phyloP scores from a whole-genome alignment of 2,888 invertebrate species.

The Dione juno region DNA sequence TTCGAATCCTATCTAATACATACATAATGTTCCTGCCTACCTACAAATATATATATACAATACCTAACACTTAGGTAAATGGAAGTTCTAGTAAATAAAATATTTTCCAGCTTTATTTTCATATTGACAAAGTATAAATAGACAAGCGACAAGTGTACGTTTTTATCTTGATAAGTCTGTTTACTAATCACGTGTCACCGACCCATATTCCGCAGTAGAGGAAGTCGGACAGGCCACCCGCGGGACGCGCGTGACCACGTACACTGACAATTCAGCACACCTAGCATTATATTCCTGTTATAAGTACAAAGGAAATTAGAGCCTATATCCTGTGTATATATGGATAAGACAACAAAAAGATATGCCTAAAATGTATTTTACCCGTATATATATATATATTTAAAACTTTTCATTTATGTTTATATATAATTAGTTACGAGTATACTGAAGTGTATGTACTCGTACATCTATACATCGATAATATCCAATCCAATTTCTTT shows the following conservation, averaged over 20 bases:
- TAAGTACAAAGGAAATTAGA: background rate
- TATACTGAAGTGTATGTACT: too few species aligned
- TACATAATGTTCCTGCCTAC: too few species aligned
- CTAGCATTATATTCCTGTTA: background rate
- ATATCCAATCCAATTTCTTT: too few species aligned
- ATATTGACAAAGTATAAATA: background rate
- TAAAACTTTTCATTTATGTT: background rate
- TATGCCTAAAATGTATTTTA: background rate
- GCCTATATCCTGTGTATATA: background rate
- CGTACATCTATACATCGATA: too few species aligned
- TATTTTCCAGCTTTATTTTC: background rate
- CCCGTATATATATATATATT: background rate
- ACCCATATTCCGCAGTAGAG: conserved; percentile 60
- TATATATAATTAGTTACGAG: too few species aligned
- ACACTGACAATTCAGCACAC: conserved; percentile 20
- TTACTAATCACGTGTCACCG: conserved; percentile 50
- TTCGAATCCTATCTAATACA: too few species aligned
- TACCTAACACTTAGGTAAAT: too few species aligned
- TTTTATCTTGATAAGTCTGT: conserved; percentile 28
- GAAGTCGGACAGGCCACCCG: conserved; percentile 56
- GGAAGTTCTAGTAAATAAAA: background rate
- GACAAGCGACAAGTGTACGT: background rate
- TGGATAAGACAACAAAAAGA: background rate
- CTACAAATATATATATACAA: too few species aligned
- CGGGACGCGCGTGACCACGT: conserved; percentile 49